Evolutionary conservation across 1,140 invertebrate species (phyloP).

Genomic region (Halyomorpha halys): DNA sequence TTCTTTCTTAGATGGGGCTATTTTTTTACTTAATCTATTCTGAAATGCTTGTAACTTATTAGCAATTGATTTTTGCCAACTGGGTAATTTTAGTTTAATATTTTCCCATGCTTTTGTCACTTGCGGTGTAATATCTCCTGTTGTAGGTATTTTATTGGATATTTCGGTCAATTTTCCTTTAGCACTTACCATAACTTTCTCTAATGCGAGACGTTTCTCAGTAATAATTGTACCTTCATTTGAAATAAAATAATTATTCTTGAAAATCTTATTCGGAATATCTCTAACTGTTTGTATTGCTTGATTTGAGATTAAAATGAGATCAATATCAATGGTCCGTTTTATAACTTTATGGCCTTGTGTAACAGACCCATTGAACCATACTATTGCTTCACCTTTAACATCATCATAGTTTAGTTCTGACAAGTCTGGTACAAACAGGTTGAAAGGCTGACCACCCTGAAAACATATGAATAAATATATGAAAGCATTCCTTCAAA

Average conservation of each 20-base stretch:
- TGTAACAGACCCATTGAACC: not conserved
- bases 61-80: not conserved
- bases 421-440: too few species aligned
- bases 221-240: not conserved
- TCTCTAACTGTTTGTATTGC: not conserved
- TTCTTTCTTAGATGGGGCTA: not conserved
- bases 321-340: not conserved
- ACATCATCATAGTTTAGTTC: too few species aligned
- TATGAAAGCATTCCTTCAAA: too few species aligned
- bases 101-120: not conserved
- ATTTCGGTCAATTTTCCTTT: too few species aligned
- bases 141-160: too few species aligned
- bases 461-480: too few species aligned
- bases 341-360: not conserved
- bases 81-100: not conserved
- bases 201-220: not conserved
- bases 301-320: not conserved
- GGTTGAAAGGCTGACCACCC: too few species aligned
- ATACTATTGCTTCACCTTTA: not conserved
- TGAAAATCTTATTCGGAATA: not conserved
- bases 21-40: not conserved
- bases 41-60: not conserved
- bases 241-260: not conserved
- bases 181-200: too few species aligned
- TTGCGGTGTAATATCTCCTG: too few species aligned